Base-by-base conservation (phyloP, 2,888 invertebrate species). In the Osmoderma eremita region DNA sequence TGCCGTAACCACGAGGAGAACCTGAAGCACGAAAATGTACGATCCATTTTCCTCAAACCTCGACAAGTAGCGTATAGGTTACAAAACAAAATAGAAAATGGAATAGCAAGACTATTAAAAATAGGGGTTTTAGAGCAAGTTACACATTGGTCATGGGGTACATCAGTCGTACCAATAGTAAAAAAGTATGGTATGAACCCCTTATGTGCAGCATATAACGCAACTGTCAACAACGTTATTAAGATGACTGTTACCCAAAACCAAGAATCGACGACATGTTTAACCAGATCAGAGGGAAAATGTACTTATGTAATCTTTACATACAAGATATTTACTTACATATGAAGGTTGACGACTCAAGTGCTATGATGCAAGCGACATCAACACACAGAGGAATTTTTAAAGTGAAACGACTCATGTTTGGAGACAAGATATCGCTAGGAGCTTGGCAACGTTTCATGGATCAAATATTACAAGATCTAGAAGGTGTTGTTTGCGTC, bases 371-470 rank as follows among this genome's bases (percentile, higher is more conserved):
- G 30, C 45, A 64, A 41, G 10, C 53, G 0, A 50, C 53, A 15
- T 41, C 73, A 70, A 76, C 77, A 45, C 73, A 74, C 67, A 75
- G 74, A 69, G 75, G 75, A 0, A 67, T 71, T 2, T 79, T 73
- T 66, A 78, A 74, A 61, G 75, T 76, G 8, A 74, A 75, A 18
- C 68, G 76, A 53, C 61, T 77, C 10, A 76, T 75, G 74, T 78
- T 76, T 64, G 76, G 76, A 20, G 71, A 78, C 0, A 74, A 76
- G 68, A 67, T 71, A 2, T 75, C 76, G 13, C 77, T 77, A 42
- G 71, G 63, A 45, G 49, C 72, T 0, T 78, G 76, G 73, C 77
- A 78, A 69, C 67, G 74, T 1, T 75, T 72, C 61, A 78, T 79
- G 76, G 78, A 78, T 38, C 73, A 75, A 61, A 62, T 74, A n/a